Conservation (phyloP, 2,113 vertebrate species). For the Otolemur garnettii region DNA sequence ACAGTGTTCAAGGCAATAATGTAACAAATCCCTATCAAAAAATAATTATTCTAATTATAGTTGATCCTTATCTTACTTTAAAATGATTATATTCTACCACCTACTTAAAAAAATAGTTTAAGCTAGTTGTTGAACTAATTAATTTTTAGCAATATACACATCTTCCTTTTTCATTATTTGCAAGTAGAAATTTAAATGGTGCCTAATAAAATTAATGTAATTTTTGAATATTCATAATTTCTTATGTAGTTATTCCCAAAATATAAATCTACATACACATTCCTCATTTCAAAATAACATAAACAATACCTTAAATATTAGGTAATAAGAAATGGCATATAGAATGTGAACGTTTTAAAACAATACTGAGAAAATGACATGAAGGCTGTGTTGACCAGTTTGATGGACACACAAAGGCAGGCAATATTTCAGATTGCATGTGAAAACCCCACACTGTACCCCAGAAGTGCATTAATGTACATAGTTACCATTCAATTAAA, state of each 20-base stretch:
- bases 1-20: not conserved
- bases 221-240: not conserved
- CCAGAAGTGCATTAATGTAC: too few species aligned
- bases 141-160: not conserved
- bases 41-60: slow-evolving; percentile 1
- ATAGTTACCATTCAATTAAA: too few species aligned
- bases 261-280: not conserved
- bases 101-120: not conserved
- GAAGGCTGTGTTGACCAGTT: too few species aligned
- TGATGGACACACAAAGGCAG: too few species aligned
- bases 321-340: not conserved
- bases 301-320: not conserved
- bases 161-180: slow-evolving; percentile 2
- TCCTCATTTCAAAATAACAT: not conserved
- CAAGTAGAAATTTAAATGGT: not conserved
- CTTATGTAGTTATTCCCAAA: not conserved
- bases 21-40: slow-evolving; percentile 4
- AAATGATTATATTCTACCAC: not conserved
- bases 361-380: too few species aligned
- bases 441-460: too few species aligned
- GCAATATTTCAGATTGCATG: too few species aligned
- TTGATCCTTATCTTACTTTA: slow-evolving; percentile 9
- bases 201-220: not conserved
- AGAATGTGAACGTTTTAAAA: too few species aligned
- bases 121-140: not conserved